These are phyloP conservation scores for Oophaga pumilio DNA, from an alignment of 2,113 vertebrate genomes.

Conservation along the genomic window DNA sequence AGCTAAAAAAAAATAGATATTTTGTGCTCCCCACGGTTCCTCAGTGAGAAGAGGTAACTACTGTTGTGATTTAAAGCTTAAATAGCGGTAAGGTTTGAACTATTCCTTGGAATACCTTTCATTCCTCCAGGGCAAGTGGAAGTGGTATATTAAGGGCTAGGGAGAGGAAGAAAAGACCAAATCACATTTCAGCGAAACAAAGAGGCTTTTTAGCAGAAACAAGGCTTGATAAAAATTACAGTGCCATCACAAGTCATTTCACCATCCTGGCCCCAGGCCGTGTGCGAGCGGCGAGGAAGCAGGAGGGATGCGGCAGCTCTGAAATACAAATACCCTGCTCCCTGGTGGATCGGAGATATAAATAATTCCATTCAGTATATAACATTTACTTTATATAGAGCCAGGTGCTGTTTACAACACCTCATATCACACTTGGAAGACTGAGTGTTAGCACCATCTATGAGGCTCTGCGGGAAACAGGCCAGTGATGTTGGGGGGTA, in stretches of 20 bases:
- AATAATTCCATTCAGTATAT: slow-evolving; percentile 72
- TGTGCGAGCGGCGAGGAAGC: slow-evolving; percentile 71
- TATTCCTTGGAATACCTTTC: slow-evolving; percentile 74
- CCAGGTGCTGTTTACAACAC: slow-evolving; percentile 67
- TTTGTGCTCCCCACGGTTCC: slow-evolving; percentile 32
- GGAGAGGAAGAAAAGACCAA: slow-evolving; percentile 76
- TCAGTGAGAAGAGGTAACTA: slow-evolving; percentile 48
- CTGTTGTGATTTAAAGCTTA: slow-evolving; percentile 73
- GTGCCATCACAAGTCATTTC: slow-evolving; percentile 76
- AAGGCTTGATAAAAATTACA: slow-evolving; percentile 83
- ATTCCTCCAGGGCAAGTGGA: slow-evolving; percentile 74
- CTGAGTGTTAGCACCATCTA: slow-evolving; percentile 45
- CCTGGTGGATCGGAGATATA: slow-evolving; percentile 68
- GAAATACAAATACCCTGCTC: slow-evolving; percentile 68
- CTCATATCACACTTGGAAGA: slow-evolving; percentile 49
- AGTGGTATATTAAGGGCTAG: slow-evolving; percentile 78
- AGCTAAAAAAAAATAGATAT: slow-evolving; percentile 62
- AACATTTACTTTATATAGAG: slow-evolving; percentile 67
- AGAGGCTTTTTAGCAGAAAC: slow-evolving; percentile 81
- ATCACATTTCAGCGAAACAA: slow-evolving; percentile 82
- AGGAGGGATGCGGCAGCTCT: slow-evolving; percentile 66
- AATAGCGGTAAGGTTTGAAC: slow-evolving; percentile 72
- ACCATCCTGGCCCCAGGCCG: slow-evolving; percentile 68
- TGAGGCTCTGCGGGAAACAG: slow-evolving; percentile 35
- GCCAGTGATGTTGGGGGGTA: not conserved